Base-by-base conservation (phyloP, 2,113 vertebrate species). In the Phrynosoma platyrhinos region DNA sequence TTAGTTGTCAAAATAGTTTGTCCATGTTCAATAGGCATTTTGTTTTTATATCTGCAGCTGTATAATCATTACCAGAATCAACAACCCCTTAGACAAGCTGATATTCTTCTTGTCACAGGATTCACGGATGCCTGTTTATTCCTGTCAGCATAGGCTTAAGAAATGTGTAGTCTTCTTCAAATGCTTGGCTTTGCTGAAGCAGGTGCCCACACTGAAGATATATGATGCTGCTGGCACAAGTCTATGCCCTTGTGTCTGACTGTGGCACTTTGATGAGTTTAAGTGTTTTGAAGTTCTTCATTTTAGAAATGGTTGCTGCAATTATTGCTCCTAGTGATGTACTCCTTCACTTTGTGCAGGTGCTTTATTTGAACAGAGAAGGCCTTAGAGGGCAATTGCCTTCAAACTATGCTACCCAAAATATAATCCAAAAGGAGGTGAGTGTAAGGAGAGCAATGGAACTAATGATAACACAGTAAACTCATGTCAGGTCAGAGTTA, bases 391-490 rank as follows among this genome's bases (percentile, higher is more conserved):
- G 42, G 30, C 18, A 42, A 3, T 86, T 86, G 36, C 58, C 82
- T 47, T 87, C 68, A 88, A 76, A 87, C 72, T 30, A 16, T 62
- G 42, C 36, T 77, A 83, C 4, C 20, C 27, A 32, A 82, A 69
- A 89, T 86, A 23, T 25, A 42, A 78, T 75, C 30, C 62, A 88
- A 90, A 16, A 77, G 69, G n/a, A 55, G 52, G 32, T 27, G 36
- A 20, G 40, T 86, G 16, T 21, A 9, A 8, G 87, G 75, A 83
- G 14, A 25, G 27, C 2, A 90, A 80, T 89, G 68, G 82, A 90
- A 91, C 42, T 68, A 90, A 83, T 66, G 21, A 72, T 88, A 72
- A 32, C 85, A 89, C 20, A 62, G 82, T 52, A 92, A 92, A 75
- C 66, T 84, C 79, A 55, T 81, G 25, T 88, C 0, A 1, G 20